Percentiles rank a stretch among this genome's conserved stretches.
phyloP scores from a whole-genome alignment of 30 jellyfish, hydroid and myxozoan genomes.

The Rhopilema esculentum region DNA sequence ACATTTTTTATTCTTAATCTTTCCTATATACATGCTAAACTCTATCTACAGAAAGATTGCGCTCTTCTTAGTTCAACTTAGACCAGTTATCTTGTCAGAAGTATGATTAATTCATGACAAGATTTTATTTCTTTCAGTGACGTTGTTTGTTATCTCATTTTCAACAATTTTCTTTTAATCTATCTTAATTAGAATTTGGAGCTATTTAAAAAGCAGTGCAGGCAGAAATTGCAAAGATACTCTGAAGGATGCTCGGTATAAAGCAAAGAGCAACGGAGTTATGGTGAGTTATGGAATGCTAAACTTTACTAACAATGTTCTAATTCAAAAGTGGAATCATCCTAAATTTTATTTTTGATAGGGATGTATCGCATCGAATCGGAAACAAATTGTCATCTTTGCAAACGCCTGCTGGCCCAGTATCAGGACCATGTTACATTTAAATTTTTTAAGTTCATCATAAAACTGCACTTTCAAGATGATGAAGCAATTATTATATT shows the following conservation, averaged over 20 bases:
- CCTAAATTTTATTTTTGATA: too few relatives aligned
- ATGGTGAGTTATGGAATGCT: neutral
- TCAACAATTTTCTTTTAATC: slow-evolving; percentile 14
- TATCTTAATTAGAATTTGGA: neutral
- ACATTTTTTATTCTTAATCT: slow-evolving; percentile 14
- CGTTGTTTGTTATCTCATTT: neutral
- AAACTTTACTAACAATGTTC: too few relatives aligned
- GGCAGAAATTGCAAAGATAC: neutral
- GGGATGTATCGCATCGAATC: too few relatives aligned
- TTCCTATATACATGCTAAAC: slow-evolving; percentile 48
- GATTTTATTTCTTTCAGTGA: neutral
- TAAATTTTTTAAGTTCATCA: too few relatives aligned
- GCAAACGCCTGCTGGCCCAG: too few relatives aligned
- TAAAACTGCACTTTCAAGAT: too few relatives aligned
- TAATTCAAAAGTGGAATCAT: too few relatives aligned
- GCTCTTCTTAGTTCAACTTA: slow-evolving; percentile 3
- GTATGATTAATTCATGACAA: slow-evolving; percentile 17
- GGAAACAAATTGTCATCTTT: too few relatives aligned
- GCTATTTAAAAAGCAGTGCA: slow-evolving; percentile 15
- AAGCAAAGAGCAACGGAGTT: neutral
- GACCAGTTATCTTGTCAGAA: slow-evolving; percentile 38
- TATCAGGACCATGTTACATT: too few relatives aligned
- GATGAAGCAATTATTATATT: too few relatives aligned
- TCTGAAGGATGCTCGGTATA: neutral
- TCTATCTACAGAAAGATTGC: slow-evolving; percentile 24